Percentiles rank a stretch among this genome's conserved stretches.
phyloP scores from a whole-genome alignment of 2,797 vertebrate species.

The Zenarchopterus dispar region DNA sequence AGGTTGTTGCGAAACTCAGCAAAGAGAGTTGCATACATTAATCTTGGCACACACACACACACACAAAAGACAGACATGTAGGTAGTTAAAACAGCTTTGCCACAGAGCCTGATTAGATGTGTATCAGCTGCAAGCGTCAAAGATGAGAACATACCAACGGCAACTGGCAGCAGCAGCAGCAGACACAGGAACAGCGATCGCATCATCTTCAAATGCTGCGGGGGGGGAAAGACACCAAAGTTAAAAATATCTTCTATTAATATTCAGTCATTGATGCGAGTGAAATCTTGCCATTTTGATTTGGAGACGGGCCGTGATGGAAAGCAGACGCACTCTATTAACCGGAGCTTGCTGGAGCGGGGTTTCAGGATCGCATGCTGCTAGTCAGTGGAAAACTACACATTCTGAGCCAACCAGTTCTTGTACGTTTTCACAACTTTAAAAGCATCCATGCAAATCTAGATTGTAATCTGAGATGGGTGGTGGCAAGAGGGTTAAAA shows the following conservation, averaged over 20 bases:
- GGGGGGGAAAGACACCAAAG: slow-evolving; percentile 37
- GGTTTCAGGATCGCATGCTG: slow-evolving; percentile 33
- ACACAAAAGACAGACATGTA: slow-evolving; percentile 10
- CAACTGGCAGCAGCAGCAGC: slow-evolving; percentile 76
- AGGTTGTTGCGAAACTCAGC: slow-evolving; percentile 16
- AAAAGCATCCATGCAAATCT: slow-evolving; percentile 14
- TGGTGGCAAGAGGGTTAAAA: slow-evolving; percentile 26
- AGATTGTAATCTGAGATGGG: slow-evolving; percentile 58
- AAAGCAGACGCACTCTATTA: slow-evolving; percentile 59
- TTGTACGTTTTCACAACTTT: slow-evolving; percentile 26
- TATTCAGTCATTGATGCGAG: slow-evolving; percentile 64
- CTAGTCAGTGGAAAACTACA: slow-evolving; percentile 56
- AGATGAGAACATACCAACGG: slow-evolving; percentile 78
- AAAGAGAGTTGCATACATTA: slow-evolving; percentile 21
- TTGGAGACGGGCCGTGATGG: slow-evolving; percentile 40
- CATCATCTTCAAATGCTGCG: slow-evolving; percentile 84
- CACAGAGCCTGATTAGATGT: slow-evolving; percentile 68
- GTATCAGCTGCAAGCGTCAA: slow-evolving; percentile 65
- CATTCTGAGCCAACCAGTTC: slow-evolving; percentile 29
- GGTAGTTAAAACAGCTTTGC: slow-evolving; percentile 49
- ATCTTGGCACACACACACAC: slow-evolving; percentile 4
- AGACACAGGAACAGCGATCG: slow-evolving; percentile 80
- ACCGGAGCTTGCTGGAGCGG: slow-evolving; percentile 30
- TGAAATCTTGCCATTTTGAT: slow-evolving; percentile 57
- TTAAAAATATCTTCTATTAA: slow-evolving; percentile 74